Percentiles rank a stretch among this genome's conserved stretches.
Conservation (phyloP, 2,113 vertebrate genomes). For the Tragelaphus scriptus region DNA sequence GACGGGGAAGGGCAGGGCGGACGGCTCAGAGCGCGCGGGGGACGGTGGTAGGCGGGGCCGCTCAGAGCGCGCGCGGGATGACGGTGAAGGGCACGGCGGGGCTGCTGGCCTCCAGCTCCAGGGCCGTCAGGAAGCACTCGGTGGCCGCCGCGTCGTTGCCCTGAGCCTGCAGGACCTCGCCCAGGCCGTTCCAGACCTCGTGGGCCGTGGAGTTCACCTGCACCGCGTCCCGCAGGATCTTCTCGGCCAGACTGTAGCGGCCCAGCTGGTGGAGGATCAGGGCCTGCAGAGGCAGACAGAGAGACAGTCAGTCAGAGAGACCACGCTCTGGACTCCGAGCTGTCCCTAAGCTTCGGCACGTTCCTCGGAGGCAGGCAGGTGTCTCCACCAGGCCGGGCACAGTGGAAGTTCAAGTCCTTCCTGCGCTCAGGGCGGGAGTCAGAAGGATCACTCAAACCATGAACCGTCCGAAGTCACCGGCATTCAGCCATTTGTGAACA, state of each 20-base stretch:
- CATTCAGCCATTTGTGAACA: not conserved
- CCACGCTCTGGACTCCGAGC: not conserved
- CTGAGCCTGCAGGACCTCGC: slow-evolving; percentile 97
- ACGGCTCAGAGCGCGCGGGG: too few species aligned
- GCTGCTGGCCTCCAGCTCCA: slow-evolving; percentile 98
- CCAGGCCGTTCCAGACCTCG: slow-evolving; percentile 97
- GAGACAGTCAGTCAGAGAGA: not conserved
- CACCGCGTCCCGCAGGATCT: slow-evolving; percentile 94
- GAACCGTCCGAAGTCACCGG: rapidly evolving
- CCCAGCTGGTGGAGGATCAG: slow-evolving; percentile 96
- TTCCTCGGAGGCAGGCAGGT: rapidly evolving
- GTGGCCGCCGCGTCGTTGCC: slow-evolving; percentile 93
- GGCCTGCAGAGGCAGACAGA: slow-evolving; percentile 81
- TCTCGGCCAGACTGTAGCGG: slow-evolving; percentile 94
- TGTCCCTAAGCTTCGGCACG: not conserved
- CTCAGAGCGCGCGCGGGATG: slow-evolving; percentile 91
- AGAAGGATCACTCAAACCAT: rapidly evolving
- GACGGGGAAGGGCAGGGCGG: too few species aligned
- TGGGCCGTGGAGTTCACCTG: slow-evolving; percentile 98
- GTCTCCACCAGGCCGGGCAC: not conserved
- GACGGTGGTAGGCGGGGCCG: rapidly evolving
- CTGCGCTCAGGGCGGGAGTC: not conserved
- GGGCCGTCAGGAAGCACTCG: slow-evolving; percentile 95
- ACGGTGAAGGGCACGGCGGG: slow-evolving; percentile 97
- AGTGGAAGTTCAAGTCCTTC: rapidly evolving